These are phyloP conservation scores for Oreohelix idahoensis DNA, from an alignment of 1,140 invertebrate genomes.

Conservation along the genomic window DNA sequence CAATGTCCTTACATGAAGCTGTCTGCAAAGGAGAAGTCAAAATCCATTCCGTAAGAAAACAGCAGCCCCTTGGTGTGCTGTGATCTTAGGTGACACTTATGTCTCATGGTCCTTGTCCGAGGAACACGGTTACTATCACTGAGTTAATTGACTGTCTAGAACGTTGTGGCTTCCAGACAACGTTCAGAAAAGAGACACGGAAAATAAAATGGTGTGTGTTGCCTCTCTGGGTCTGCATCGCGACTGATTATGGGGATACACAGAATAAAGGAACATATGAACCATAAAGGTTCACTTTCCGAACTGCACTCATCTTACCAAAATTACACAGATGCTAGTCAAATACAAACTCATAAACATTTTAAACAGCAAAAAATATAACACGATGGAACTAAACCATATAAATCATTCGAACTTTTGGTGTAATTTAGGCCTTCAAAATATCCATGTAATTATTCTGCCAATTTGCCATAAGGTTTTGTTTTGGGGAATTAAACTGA, in stretches of 20 bases:
- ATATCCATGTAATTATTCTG: not conserved
- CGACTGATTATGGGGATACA: not conserved
- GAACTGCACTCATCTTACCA: not conserved
- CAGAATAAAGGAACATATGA: not conserved
- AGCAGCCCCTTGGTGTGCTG: conserved; percentile 12
- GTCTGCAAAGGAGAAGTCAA: conserved; percentile 34
- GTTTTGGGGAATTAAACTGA: not conserved
- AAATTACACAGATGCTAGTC: not conserved
- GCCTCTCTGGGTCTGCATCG: not conserved
- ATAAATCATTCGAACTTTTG: not conserved
- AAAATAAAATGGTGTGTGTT: conserved; percentile 25
- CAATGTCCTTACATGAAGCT: conserved; percentile 31
- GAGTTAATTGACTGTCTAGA: not conserved
- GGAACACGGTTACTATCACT: not conserved
- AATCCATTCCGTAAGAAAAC: conserved; percentile 28
- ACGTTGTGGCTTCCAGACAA: not conserved
- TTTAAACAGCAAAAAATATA: not conserved
- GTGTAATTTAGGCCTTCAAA: not conserved
- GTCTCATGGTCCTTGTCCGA: conserved; percentile 23
- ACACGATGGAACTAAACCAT: not conserved
- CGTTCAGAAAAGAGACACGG: not conserved
- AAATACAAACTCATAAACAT: not conserved
- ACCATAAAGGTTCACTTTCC: not conserved
- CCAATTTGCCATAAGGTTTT: not conserved
- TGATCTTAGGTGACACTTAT: not conserved